These are phyloP conservation scores for Pristionchus arcanus DNA, from an alignment of 2,888 invertebrate genomes.

Conservation along the genomic window DNA sequence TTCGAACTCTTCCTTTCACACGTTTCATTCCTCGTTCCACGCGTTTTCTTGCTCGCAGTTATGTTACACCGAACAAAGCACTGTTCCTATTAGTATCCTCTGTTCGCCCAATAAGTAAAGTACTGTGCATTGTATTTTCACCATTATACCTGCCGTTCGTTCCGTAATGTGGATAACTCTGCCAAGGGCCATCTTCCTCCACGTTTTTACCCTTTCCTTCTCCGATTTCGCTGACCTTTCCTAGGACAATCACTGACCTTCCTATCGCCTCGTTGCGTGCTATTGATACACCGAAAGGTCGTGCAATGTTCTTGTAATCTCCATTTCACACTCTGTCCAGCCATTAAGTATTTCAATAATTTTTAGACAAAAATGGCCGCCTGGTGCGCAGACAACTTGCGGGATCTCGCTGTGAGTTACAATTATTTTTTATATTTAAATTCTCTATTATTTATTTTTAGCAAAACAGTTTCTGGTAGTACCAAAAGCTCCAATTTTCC, in stretches of 20 bases:
- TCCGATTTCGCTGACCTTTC: background rate
- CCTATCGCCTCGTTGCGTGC: background rate
- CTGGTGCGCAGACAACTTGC: constrained; percentile 76
- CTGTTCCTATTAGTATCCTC: background rate
- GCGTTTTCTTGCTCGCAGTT: background rate
- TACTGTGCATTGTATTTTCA: background rate
- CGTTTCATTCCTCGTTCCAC: background rate
- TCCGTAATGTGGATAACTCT: no score
- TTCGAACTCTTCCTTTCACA: background rate
- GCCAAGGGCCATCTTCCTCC: background rate
- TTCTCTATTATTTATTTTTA: background rate
- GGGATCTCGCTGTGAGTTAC: constrained; percentile 67
- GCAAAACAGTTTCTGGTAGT: background rate
- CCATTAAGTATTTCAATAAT: background rate
- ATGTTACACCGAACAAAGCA: background rate
- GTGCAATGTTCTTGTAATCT: background rate
- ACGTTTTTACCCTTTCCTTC: background rate
- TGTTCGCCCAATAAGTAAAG: background rate
- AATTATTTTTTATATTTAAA: background rate
- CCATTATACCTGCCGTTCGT: background rate
- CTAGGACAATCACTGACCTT: background rate
- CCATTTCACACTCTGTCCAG: background rate
- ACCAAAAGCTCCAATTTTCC: background rate
- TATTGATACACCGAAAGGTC: background rate
- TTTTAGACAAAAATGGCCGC: constrained; percentile 67